Evolutionary conservation across 1,140 invertebrate species (phyloP), one percentile per base, ranked within the genome.

Genomic region (Nephila pilipes): DNA sequence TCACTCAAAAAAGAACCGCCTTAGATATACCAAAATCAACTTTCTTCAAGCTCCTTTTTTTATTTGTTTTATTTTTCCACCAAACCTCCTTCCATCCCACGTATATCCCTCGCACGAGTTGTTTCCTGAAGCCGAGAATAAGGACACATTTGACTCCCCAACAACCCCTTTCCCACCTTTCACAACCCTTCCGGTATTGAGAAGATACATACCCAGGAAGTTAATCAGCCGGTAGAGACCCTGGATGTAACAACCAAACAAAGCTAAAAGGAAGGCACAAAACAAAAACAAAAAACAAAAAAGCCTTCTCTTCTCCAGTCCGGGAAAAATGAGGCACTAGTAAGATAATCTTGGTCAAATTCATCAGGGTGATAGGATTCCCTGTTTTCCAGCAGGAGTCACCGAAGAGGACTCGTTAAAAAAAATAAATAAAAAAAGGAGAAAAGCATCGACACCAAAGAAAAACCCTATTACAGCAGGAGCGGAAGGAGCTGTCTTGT

Each of bases 341-440:
- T 54, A 65, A 92, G 90, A 92, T 92, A 92, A 92, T 92, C 90
- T 92, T 60, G 90, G 90, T 92, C 90, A 92, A 92, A 92, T 92
- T 92, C 90, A 92, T 92, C 90, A 92, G 81, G 58, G 54, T 85
- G 90, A 92, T 92, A 92, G 90, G 79, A 83, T 54, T 85, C 79
- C 58, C 75, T 81, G 36, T 58, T 90, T 81, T 60, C 54, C 36
- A 32, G 58, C 55, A 12, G 25, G 55, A 25, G 22, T 54, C 38
- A 36, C 38, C 75, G 38, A 87, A 38, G 38, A 81, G 69, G 22
- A 92, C 90, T 92, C 90, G 90, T 92, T 92, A 92, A 92, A 92
- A 92, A 85, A 85, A 81, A 55, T 29, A 60, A n/a, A n/a, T n/a
- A 22, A 58, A 55, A 36, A 57, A 85, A 54, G 38, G 22, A 63